A percentile compares a stretch with the other conserved stretches of the same genome.
These are phyloP conservation scores for Hippotragus niger DNA, from an alignment of 2,113 vertebrate genomes.

Conservation along the genomic window DNA sequence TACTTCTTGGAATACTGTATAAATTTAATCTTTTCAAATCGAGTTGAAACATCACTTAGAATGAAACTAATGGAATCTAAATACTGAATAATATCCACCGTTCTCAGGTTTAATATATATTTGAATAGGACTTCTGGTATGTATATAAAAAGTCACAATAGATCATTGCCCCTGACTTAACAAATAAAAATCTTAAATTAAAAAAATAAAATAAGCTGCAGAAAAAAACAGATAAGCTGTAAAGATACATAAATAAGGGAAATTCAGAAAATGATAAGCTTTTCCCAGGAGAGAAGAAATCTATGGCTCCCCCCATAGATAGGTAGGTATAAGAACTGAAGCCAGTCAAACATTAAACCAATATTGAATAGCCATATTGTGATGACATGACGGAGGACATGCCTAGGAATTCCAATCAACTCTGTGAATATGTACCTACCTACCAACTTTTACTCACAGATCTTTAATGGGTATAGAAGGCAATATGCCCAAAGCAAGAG, in stretches of 20 bases:
- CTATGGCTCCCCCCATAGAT: not conserved
- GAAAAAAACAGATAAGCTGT: not conserved
- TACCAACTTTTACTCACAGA: not conserved
- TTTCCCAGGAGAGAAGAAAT: not conserved
- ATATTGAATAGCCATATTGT: not conserved
- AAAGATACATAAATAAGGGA: not conserved
- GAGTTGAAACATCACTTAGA: not conserved
- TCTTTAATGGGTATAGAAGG: not conserved
- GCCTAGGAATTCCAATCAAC: not conserved
- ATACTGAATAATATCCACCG: not conserved
- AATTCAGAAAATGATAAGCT: not conserved
- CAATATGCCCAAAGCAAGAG: not conserved
- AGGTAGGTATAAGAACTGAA: not conserved
- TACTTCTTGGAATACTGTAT: not conserved
- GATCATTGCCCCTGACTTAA: not conserved
- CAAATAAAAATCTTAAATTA: not conserved
- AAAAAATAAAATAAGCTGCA: not conserved
- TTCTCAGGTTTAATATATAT: not conserved
- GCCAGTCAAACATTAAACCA: not conserved
- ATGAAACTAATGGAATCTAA: not conserved
- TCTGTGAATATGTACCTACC: not conserved
- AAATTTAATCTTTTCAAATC: conserved; percentile 1
- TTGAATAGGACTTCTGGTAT: not conserved
- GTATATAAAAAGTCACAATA: not conserved
- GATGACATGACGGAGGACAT: not conserved